A percentile compares a stretch with the other conserved stretches of the same genome.
Conservation (phyloP, 1,140 invertebrate genomes). For the Leucophenga varia region DNA sequence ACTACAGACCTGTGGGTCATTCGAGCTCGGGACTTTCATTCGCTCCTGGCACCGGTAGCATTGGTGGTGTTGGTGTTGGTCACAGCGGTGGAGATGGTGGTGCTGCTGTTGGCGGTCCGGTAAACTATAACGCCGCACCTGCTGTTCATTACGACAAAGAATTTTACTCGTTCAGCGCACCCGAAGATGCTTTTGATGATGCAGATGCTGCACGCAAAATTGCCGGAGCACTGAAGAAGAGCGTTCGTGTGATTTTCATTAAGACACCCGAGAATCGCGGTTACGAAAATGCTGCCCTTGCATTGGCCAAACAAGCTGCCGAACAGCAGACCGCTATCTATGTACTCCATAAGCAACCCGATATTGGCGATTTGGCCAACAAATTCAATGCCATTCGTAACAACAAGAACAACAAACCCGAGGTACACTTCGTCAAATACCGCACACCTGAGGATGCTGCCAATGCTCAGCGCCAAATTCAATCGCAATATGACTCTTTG, state of each 20-base stretch:
- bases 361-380: slow-evolving; percentile 37
- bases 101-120: slow-evolving; percentile 29
- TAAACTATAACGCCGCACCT: slow-evolving; percentile 28
- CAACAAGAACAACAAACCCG: slow-evolving; percentile 34
- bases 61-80: slow-evolving; percentile 6
- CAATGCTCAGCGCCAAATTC: slow-evolving; percentile 41
- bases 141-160: slow-evolving; percentile 31
- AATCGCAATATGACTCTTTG: slow-evolving; percentile 40
- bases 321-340: slow-evolving; percentile 44
- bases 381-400: slow-evolving; percentile 39
- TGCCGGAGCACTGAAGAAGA: slow-evolving; percentile 29
- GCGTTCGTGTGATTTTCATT: slow-evolving; percentile 39
- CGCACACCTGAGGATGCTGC: slow-evolving; percentile 44
- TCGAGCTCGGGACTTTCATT: slow-evolving; percentile 8
- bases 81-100: slow-evolving; percentile 2
- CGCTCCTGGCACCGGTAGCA: neutral
- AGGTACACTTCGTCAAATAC: slow-evolving; percentile 50
- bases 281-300: slow-evolving; percentile 36
- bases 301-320: slow-evolving; percentile 40
- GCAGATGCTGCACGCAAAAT: slow-evolving; percentile 27
- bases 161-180: slow-evolving; percentile 37
- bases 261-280: slow-evolving; percentile 42
- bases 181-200: slow-evolving; percentile 39
- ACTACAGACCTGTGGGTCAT: slow-evolving; percentile 28
- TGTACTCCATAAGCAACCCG: slow-evolving; percentile 41